These are phyloP conservation scores for Syndactyla subalaris DNA, from an alignment of 2,797 vertebrate species.

Conservation along the genomic window DNA sequence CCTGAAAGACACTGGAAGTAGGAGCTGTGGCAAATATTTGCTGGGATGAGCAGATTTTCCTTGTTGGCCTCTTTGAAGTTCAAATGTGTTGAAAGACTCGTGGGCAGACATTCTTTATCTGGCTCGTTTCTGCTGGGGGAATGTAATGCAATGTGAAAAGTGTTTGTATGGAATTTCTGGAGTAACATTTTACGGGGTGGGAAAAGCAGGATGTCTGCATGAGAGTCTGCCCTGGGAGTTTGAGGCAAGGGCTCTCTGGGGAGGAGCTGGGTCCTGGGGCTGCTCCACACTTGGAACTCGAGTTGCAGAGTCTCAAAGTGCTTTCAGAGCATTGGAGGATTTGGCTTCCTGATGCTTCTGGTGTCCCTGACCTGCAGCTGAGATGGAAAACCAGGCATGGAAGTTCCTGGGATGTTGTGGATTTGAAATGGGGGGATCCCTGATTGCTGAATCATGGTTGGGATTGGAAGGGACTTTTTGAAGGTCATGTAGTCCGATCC, in stretches of 20 bases:
- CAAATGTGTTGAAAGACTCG: not conserved
- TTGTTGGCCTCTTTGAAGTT: not conserved
- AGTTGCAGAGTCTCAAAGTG: rapidly evolving
- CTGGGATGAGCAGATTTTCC: not conserved
- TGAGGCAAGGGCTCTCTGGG: not conserved
- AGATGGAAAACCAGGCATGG: rapidly evolving
- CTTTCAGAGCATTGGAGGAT: rapidly evolving
- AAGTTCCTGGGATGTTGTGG: rapidly evolving
- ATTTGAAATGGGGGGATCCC: no score
- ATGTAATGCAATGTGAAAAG: not conserved
- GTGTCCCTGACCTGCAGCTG: not conserved
- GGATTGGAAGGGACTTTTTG: not conserved
- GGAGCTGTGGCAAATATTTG: not conserved
- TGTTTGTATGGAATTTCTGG: constrained; percentile 14
- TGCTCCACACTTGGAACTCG: not conserved
- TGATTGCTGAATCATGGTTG: rapidly evolving
- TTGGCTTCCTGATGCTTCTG: not conserved
- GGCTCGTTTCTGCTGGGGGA: not conserved
- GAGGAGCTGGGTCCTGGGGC: not conserved
- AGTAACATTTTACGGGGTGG: not conserved
- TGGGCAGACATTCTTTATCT: not conserved
- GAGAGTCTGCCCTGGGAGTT: not conserved
- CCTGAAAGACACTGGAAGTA: not conserved
- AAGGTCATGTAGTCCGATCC: no score
- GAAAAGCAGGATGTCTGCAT: not conserved